Base-by-base conservation (phyloP, 1,140 invertebrate genomes). In the Trichogramma pretiosum region DNA sequence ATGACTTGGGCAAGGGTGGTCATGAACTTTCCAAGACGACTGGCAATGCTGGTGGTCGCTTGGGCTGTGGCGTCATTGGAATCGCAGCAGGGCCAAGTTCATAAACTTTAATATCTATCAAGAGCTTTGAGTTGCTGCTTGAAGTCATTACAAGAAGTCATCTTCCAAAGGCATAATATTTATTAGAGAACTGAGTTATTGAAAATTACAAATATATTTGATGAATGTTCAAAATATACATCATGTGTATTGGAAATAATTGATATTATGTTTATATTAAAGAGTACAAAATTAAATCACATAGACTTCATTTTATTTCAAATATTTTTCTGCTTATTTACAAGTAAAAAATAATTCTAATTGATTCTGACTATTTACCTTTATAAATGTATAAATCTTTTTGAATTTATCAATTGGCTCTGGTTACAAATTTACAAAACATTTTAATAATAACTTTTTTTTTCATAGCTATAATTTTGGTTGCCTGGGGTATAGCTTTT, bases 1-100 rank as follows among this genome's bases (percentile, higher is more conserved):
- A 99, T 76, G 96, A 99, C 73, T 75, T 98, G 36, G 96, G 94
- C 5, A 75, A 84, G 53, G 94, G 94, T 46, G 91, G 90, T 2
- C 87, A 97, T 62, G 90, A 95, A 62, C 76, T 94, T 35, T 96
- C 93, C 70, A 86, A 87, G 71, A 89, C 88, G 11, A 99, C 95
- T 40, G 96, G 96, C 23, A 98, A 99, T 74, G 94, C 96, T 54
- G 96, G 96, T 4, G 92, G 83, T 42, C 82, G 96, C 56, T 75
- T 94, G 51, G 94, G 92, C 17, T 99, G 96, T 67, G 95, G 95
- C 46, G 89, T 99, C n/a, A 95, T 99, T 74, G 96, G 93, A 28
- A 76, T 94, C 45, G 73, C 82, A 30, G 82, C 83, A 56, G 48
- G 64, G 24, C 47, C 51, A 37, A 58, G 38, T 46, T 33, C n/a